Base-by-base conservation (phyloP, 2,113 vertebrate genomes). In the Forbesichthys agassizii region DNA sequence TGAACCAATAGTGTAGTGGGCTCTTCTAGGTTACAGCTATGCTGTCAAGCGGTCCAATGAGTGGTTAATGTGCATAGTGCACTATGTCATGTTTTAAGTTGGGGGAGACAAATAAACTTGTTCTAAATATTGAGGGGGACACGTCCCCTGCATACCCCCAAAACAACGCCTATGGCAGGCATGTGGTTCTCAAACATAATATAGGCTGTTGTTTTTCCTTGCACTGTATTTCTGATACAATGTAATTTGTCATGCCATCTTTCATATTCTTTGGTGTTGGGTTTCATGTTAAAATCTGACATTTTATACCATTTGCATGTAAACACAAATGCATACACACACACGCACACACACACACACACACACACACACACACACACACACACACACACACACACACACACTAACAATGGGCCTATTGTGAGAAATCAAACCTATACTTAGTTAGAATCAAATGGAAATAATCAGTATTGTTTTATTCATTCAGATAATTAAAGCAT, bases 401-500 rank as follows among this genome's bases (percentile, higher is more conserved):
- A 9, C 36, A 61, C 16, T 18, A 33, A 88, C 75, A 84, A 75
- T 16, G 52, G 57, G 5, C 20, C 61, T 72, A 54, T 83, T 86
- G 81, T 86, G 70, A 0, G 51, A 58, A 61, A 68, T 57, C 14
- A 65, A 59, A 67, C n/a, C 27, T 61, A 18, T 47, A 56, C 71
- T 70, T 52, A 65, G 60, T 46, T 48, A 48, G 57, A 16, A 64
- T 74, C 53, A 70, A 73, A 73, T 73, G 33, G 61, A 69, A 69
- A 74, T 66, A 77, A 66, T 82, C 52, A 67, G 74, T 51, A 78
- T 84, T 78, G 18, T 18, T 69, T 79, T 71, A 83, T 78, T 74
- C 61, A 81, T 74, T 76, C 64, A 3, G 47, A 80, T 74, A 80
- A 82, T 87, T 86, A 79, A 88, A 85, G 68, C 71, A 76, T 67